Conservation (phyloP, 2,888 invertebrate genomes). For the Leucophenga maculata region DNA sequence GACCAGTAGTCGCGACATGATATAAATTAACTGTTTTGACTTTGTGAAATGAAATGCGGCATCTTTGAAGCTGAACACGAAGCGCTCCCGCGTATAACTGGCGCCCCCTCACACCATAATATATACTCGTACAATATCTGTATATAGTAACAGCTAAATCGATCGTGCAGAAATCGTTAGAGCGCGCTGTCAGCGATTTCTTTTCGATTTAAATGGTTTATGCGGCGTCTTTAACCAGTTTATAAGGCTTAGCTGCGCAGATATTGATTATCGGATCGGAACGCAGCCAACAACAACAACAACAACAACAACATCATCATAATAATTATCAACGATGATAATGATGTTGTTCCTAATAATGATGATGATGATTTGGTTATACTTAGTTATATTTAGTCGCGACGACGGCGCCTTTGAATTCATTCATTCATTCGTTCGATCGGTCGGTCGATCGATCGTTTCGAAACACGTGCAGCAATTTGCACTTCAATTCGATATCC, state of each 20-base stretch:
- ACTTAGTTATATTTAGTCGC: conserved; percentile 24
- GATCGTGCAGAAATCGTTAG: conserved; percentile 1
- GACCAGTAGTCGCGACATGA: conserved; percentile 71
- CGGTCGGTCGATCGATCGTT: conserved; percentile 40
- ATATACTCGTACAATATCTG: no score
- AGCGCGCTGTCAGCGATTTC: conserved; percentile 39
- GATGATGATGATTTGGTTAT: conserved; percentile 31
- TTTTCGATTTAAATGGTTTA: conserved; percentile 65
- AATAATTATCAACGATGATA: conserved; percentile 1
- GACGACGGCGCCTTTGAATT: conserved; percentile 54
- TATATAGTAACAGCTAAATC: no score
- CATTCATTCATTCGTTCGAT: no score
- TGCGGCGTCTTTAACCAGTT: conserved; percentile 64
- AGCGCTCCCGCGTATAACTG: conserved; percentile 34
- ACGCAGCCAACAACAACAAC: neutral
- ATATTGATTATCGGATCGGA: neutral
- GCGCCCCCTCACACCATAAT: no score
- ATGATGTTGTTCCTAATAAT: conserved; percentile 14
- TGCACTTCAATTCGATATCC: conserved; percentile 2
- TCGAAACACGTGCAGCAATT: conserved; percentile 15
- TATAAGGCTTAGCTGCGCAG: conserved; percentile 44
- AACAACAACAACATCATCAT: conserved; percentile 6
- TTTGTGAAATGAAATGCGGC: conserved; percentile 66
- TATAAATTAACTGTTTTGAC: conserved; percentile 71
- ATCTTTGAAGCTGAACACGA: conserved; percentile 47